phyloP scores from a whole-genome alignment of 1,140 invertebrate genomes.

The Dysdera silvatica region DNA sequence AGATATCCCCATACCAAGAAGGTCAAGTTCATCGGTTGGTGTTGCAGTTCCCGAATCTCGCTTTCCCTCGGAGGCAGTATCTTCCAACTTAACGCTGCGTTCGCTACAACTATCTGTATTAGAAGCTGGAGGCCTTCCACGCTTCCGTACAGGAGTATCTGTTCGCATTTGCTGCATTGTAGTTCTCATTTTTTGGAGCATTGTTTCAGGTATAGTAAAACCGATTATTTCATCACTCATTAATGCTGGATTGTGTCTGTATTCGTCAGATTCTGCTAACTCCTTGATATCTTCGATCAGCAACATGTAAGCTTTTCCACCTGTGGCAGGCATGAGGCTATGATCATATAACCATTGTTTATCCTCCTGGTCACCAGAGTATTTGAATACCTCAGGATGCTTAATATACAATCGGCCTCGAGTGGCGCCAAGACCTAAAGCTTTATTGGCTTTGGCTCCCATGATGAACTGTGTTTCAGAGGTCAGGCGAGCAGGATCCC shows the following conservation, averaged over 20 bases:
- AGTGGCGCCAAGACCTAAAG: constrained; percentile 64
- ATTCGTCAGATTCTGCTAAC: constrained; percentile 60
- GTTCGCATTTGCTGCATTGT: constrained; percentile 44
- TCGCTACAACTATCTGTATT: not conserved
- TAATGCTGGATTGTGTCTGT: constrained; percentile 57
- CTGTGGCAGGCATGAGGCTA: constrained; percentile 64
- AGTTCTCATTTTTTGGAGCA: constrained; percentile 58
- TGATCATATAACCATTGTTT: constrained; percentile 71
- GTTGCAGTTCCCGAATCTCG: constrained; percentile 24
- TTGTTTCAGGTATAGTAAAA: constrained; percentile 62
- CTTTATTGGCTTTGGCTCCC: constrained; percentile 59
- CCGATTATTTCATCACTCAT: constrained; percentile 59
- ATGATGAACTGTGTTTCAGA: constrained; percentile 66
- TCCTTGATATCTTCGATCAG: constrained; percentile 71
- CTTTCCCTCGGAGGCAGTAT: constrained; percentile 22
- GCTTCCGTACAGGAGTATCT: constrained; percentile 34
- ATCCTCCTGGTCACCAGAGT: constrained; percentile 69
- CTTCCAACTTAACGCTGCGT: constrained; percentile 10
- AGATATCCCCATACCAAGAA: constrained; percentile 20
- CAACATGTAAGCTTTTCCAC: constrained; percentile 69
- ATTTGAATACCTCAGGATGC: constrained; percentile 65
- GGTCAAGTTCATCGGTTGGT: constrained; percentile 31
- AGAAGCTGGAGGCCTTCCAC: constrained; percentile 10
- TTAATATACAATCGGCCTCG: constrained; percentile 65
- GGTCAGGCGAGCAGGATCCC: constrained; percentile 62